These are phyloP conservation scores for Spilarctia lutea DNA, from an alignment of 2,888 invertebrate genomes.

Conservation along the genomic window DNA sequence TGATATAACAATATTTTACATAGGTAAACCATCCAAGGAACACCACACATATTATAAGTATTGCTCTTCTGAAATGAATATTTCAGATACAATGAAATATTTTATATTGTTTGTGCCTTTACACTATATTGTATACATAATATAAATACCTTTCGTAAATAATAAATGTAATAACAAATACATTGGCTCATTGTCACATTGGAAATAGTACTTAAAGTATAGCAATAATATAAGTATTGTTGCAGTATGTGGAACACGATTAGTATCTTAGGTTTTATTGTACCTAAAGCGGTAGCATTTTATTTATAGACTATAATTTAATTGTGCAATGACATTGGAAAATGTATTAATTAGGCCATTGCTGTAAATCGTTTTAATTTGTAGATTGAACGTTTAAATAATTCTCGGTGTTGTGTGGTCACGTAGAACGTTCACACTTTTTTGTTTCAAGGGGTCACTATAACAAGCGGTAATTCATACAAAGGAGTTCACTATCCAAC, in stretches of 20 bases:
- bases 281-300: conserved; percentile 67
- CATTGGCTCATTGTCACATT: conserved; percentile 38
- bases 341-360: conserved; percentile 40
- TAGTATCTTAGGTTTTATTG: conserved; percentile 59
- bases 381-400: conserved; percentile 59
- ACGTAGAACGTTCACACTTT: conserved; percentile 58
- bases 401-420: conserved; percentile 78
- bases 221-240: conserved; percentile 71
- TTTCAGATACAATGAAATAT: conserved; percentile 56
- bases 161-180: conserved; percentile 49
- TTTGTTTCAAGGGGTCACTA: conserved; percentile 44
- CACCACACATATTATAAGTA: conserved; percentile 42
- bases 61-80: conserved; percentile 46
- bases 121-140: conserved; percentile 67
- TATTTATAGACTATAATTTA: conserved; percentile 55
- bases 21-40: conserved; percentile 44
- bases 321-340: conserved; percentile 33
- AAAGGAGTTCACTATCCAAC: conserved; percentile 31
- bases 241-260: conserved; percentile 58
- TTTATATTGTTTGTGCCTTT: conserved; percentile 83
- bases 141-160: conserved; percentile 57
- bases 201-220: conserved; percentile 70
- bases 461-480: conserved; percentile 30
- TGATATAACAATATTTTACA: conserved; percentile 65
- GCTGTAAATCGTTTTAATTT: conserved; percentile 54